A percentile compares a stretch with the other conserved stretches of the same genome.
phyloP scores from a whole-genome alignment of 1,140 invertebrate genomes.

The Rhyzopertha dominica region DNA sequence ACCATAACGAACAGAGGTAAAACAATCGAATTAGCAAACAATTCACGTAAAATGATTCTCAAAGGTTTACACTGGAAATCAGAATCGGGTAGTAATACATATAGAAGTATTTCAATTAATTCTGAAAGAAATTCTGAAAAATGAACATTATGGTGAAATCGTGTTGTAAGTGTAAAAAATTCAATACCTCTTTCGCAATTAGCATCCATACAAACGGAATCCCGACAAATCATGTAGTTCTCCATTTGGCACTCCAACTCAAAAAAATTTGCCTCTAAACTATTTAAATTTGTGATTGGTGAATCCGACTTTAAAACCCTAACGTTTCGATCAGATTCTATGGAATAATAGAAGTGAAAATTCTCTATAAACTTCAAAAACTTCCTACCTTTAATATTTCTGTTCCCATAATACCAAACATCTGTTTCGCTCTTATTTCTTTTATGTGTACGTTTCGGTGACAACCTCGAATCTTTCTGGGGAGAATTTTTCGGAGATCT shows the following conservation, averaged over 20 bases:
- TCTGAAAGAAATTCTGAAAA: conserved; percentile 77
- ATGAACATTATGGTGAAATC: conserved; percentile 21
- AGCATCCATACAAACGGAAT: conserved; percentile 59
- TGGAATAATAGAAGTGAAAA: too few species aligned
- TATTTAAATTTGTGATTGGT: too few species aligned
- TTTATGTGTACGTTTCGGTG: conserved; percentile 50
- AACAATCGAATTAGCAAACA: conserved; percentile 76
- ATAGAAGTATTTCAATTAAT: conserved; percentile 78
- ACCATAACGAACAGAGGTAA: conserved; percentile 74
- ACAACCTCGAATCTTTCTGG: conserved; percentile 48
- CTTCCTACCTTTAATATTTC: conserved; percentile 26
- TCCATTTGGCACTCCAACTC: conserved; percentile 85
- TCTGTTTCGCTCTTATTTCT: conserved; percentile 69
- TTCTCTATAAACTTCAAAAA: too few species aligned
- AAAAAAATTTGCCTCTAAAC: conserved; percentile 77
- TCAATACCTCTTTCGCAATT: conserved; percentile 55
- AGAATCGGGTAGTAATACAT: conserved; percentile 75
- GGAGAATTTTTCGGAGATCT: conserved; percentile 48
- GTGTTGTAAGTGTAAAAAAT: conserved; percentile 8
- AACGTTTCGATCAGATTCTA: too few species aligned
- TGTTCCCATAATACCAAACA: conserved; percentile 55
- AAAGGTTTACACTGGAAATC: conserved; percentile 82
- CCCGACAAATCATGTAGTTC: conserved; percentile 63
- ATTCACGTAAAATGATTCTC: conserved; percentile 71
- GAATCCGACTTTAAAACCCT: too few species aligned